phyloP scores from a whole-genome alignment of 2,888 invertebrate species.

The Drosophila heteroneura region DNA sequence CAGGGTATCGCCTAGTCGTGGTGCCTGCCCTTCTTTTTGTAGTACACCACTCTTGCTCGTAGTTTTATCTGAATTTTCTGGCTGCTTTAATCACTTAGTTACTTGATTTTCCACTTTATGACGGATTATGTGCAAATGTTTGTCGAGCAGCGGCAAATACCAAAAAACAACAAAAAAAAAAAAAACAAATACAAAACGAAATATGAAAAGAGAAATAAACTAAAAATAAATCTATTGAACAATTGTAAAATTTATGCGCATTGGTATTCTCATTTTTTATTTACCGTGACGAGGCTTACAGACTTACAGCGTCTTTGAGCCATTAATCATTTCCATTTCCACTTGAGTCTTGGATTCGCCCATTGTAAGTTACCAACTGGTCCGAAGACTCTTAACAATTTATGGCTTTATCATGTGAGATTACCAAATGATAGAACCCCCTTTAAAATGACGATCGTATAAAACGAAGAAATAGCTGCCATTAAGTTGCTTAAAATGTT shows the following conservation, averaged over 20 bases:
- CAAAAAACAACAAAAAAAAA: neutral
- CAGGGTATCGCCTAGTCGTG: neutral
- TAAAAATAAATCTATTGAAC: conserved; percentile 49
- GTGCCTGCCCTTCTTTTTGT: neutral
- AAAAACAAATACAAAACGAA: neutral
- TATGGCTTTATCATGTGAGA: conserved; percentile 46
- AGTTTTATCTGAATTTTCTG: conserved; percentile 26
- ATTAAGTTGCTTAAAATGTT: neutral
- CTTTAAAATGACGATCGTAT: conserved; percentile 17
- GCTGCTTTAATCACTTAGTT: conserved; percentile 71
- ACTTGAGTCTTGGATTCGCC: conserved; percentile 21
- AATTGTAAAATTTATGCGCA: conserved; percentile 60
- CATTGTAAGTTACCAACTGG: conserved; percentile 16
- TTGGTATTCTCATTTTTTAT: conserved; percentile 20
- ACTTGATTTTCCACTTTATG: conserved; percentile 80
- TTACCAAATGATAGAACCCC: conserved; percentile 14
- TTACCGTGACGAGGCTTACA: neutral
- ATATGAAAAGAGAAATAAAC: neutral
- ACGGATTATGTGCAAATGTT: conserved; percentile 78
- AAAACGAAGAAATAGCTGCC: neutral
- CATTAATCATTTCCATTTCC: conserved; percentile 54
- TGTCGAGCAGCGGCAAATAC: conserved; percentile 27
- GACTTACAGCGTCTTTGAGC: conserved; percentile 22
- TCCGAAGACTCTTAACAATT: conserved; percentile 28
- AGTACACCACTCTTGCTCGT: neutral